phyloP scores from a whole-genome alignment of 64 coral and sea anemone species.

The Montipora capricornis region DNA sequence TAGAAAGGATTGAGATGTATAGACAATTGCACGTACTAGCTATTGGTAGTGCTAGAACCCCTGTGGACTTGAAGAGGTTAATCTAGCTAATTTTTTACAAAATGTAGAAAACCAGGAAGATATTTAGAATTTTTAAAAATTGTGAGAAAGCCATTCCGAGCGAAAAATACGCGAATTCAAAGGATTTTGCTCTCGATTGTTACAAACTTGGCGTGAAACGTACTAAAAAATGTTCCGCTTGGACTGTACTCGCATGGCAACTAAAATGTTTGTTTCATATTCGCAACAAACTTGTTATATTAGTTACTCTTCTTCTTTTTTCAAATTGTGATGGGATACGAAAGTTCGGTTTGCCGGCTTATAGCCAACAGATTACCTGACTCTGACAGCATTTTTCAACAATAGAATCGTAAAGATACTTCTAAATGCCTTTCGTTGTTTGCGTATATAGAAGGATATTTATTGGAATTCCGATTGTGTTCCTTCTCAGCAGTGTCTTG shows the following conservation, averaged over 20 bases:
- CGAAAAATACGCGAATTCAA: neutral
- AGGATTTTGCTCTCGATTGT: neutral
- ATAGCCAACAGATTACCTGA: neutral
- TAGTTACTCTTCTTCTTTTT: neutral
- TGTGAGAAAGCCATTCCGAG: neutral
- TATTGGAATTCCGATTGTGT: slow-evolving; percentile 43
- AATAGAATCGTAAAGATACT: neutral
- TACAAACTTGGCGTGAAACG: neutral
- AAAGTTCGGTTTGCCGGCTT: neutral
- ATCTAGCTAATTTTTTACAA: slow-evolving; percentile 33
- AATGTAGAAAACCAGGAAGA: neutral
- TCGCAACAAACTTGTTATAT: neutral
- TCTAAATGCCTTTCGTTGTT: neutral
- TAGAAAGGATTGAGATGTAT: neutral
- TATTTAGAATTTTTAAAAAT: neutral
- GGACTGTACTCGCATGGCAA: too few species aligned
- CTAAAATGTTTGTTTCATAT: neutral
- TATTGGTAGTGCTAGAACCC: slow-evolving; percentile 13
- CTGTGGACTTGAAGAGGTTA: slow-evolving; percentile 19
- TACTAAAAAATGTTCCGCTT: neutral
- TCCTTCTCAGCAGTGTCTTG: slow-evolving; percentile 32
- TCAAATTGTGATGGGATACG: neutral
- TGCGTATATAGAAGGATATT: neutral
- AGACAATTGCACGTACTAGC: neutral
- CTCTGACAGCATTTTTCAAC: too few species aligned